Conservation (phyloP, 2,888 invertebrate genomes). For the Adela reaumurella region DNA sequence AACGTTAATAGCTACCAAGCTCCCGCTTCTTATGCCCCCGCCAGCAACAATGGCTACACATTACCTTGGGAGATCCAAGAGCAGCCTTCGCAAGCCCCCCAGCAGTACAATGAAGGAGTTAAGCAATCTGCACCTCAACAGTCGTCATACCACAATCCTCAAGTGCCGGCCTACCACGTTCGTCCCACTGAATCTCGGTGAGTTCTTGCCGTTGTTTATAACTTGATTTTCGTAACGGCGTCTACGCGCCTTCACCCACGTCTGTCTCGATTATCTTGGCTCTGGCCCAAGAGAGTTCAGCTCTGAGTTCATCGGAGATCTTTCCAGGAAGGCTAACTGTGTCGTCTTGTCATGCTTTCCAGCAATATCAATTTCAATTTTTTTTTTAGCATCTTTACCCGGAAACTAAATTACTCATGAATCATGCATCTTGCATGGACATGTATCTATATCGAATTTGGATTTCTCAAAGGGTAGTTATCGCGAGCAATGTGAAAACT, state of each 20-base stretch:
- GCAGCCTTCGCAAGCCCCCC: constrained; percentile 11
- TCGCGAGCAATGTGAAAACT: constrained; percentile 43
- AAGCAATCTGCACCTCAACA: constrained; percentile 11
- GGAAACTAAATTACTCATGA: no score
- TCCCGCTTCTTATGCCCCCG: constrained; percentile 15
- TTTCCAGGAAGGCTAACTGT: not conserved
- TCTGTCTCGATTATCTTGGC: not conserved
- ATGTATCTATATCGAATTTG: no score
- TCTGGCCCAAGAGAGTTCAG: not conserved
- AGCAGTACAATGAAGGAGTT: not conserved
- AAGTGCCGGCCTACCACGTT: constrained; percentile 44
- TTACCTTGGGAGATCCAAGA: constrained; percentile 34
- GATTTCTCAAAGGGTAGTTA: constrained; percentile 39
- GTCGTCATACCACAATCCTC: constrained; percentile 36
- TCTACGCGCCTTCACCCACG: not conserved
- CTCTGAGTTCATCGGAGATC: not conserved
- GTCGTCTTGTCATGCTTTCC: not conserved
- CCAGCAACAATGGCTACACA: constrained; percentile 10
- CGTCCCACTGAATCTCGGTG: constrained; percentile 50
- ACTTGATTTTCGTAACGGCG: not conserved
- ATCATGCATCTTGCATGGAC: no score
- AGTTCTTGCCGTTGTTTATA: constrained; percentile 10
- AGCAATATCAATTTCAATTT: not conserved
- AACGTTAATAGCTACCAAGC: constrained; percentile 42
- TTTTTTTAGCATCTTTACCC: no score